Evolutionary conservation across 2,888 invertebrate species (phyloP), one percentile per base, ranked within the genome.

Genomic region (Tridacna crocea): DNA sequence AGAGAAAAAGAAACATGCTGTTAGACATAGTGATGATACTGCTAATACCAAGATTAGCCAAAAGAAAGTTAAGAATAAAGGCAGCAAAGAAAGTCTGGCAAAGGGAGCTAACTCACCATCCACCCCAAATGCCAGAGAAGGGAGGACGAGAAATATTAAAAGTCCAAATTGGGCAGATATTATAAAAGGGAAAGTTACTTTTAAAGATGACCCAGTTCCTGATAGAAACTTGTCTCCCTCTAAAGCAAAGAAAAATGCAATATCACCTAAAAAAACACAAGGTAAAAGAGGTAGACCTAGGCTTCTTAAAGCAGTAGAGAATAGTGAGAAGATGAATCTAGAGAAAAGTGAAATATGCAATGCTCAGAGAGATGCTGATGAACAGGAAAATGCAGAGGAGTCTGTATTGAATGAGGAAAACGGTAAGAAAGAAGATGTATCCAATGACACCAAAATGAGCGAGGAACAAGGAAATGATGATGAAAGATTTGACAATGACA

Each of bases 131-230:
- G 12, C 70, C 22, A 51, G 51, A 22, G 36, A 36, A 36, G 70
- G 85, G 27, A 79, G 79, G 51, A 83, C 77, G 63, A 80, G 85
- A 61, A 80, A 83, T 79, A 72, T 81, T 17, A 60, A 77, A 46
- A 79, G 83, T 27, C 85, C 85, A 22, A 85, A 85, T 58, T 85
- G 85, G 85, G 81, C 81, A 36, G 85, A 83, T 24, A 81, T 85
- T n/a, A 63, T 84, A 0, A 81, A 81, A 74, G 84, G 84, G 13
- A 73, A 75, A 51, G 79, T 76, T 51, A 72, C 76, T 48, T 84
- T 84, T 47, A 76, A 75, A 70, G 72, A 77, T 46, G 83, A 83
- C 63, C 74, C 75, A 22, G 73, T 4, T 27, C 8, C 6, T 46
- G n/a, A 60, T 73, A 73, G 68, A 63, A 73, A 10, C 17, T 13